These are phyloP conservation scores for Sipha maydis DNA, from an alignment of 2,888 invertebrate genomes.

Conservation along the genomic window DNA sequence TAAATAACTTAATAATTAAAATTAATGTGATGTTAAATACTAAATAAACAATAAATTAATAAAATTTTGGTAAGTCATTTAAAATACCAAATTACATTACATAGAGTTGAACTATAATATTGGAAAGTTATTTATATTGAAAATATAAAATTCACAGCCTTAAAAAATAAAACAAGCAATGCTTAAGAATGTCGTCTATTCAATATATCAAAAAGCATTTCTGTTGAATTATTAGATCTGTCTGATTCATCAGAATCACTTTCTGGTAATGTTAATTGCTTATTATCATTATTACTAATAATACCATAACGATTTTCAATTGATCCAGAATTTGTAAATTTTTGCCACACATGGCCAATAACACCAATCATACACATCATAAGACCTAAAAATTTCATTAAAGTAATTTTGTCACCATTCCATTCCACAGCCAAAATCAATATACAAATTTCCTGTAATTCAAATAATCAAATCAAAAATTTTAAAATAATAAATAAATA, in stretches of 20 bases:
- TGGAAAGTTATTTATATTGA: conserved; percentile 1
- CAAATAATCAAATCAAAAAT: conserved; percentile 62
- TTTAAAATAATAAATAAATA: conserved; percentile 30
- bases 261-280: conserved; percentile 52
- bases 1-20: background rate
- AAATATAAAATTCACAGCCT: conserved; percentile 52
- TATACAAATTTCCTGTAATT: conserved; percentile 88
- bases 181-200: conserved; percentile 46
- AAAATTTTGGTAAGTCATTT: conserved; percentile 26
- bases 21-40: conserved; percentile 3
- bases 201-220: conserved; percentile 54
- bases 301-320: conserved; percentile 54
- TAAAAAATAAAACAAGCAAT: conserved; percentile 19
- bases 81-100: background rate
- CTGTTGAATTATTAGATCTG: conserved; percentile 29
- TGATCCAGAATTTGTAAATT: conserved; percentile 5
- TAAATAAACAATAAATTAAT: conserved; percentile 42
- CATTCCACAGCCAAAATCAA: conserved; percentile 87
- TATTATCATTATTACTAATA: conserved; percentile 43
- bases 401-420: conserved; percentile 85
- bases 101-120: background rate
- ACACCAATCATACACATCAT: conserved; percentile 90
- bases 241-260: conserved; percentile 27
- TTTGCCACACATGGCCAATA: conserved; percentile 75
- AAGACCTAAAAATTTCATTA: conserved; percentile 86